A percentile compares a stretch with the other conserved stretches of the same genome.
These are phyloP conservation scores for Chaenodraco wilsoni DNA, from an alignment of 2,797 vertebrate species.

Conservation along the genomic window DNA sequence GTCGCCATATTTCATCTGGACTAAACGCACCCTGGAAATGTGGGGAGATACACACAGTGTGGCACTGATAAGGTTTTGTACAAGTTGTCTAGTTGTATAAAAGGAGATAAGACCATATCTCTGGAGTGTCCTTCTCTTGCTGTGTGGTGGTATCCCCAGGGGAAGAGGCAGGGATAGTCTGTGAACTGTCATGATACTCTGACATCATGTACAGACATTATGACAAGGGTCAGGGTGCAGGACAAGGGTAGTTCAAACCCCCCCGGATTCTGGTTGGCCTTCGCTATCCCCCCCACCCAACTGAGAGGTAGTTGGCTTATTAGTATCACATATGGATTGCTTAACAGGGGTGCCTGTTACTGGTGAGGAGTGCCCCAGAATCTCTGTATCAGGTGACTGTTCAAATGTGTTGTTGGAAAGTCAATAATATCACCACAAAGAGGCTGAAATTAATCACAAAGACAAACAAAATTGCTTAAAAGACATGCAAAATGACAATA, in stretches of 20 bases:
- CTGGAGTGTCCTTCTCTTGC: slow-evolving; percentile 2
- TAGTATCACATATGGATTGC: slow-evolving; percentile 21
- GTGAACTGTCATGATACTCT: slow-evolving; percentile 33
- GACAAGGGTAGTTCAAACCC: not conserved
- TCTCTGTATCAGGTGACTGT: not conserved
- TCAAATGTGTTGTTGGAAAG: not conserved
- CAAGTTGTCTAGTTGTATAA: slow-evolving; percentile 59
- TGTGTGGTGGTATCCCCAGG: slow-evolving; percentile 39
- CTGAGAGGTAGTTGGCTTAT: slow-evolving; percentile 9
- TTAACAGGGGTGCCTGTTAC: not conserved
- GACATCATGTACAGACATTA: slow-evolving; percentile 32
- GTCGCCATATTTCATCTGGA: slow-evolving; percentile 75
- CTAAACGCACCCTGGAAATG: slow-evolving; percentile 47
- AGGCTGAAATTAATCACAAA: not conserved
- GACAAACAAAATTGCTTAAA: not conserved
- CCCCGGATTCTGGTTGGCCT: not conserved
- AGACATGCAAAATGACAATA: not conserved
- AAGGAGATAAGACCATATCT: slow-evolving; percentile 72
- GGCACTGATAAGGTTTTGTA: slow-evolving; percentile 61
- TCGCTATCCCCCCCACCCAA: no score
- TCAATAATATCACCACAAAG: not conserved
- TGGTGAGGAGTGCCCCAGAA: not conserved
- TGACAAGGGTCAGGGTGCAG: slow-evolving; percentile 20
- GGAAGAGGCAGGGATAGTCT: slow-evolving; percentile 24
- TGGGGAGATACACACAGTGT: slow-evolving; percentile 44